Evolutionary conservation across 2,888 invertebrate genomes (phyloP).

Genomic region (Ichneumoninae sp.): DNA sequence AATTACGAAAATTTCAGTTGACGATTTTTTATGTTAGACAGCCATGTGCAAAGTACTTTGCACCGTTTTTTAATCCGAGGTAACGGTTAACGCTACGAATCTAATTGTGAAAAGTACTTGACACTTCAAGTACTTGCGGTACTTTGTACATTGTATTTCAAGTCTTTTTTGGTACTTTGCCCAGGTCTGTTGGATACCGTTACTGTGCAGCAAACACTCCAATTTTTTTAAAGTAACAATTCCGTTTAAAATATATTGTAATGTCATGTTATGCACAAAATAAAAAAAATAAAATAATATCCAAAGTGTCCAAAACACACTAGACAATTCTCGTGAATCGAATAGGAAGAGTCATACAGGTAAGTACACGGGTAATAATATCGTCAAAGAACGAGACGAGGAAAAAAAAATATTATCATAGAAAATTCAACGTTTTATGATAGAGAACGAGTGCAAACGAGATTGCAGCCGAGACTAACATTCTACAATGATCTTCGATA

Average conservation of each 20-base stretch:
- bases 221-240: constrained; percentile 25
- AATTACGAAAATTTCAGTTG: too few relatives aligned
- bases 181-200: too few relatives aligned
- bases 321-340: background rate
- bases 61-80: too few relatives aligned
- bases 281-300: constrained; percentile 6
- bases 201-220: background rate
- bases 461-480: constrained; percentile 48
- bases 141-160: too few relatives aligned
- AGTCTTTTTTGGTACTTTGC: too few relatives aligned
- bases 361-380: constrained; percentile 8
- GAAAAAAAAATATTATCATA: constrained; percentile 32
- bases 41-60: too few relatives aligned
- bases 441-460: constrained; percentile 43
- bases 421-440: constrained; percentile 65
- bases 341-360: constrained; percentile 9
- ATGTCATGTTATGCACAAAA: constrained; percentile 22
- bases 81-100: too few relatives aligned
- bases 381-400: constrained; percentile 17
- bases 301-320: background rate
- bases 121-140: too few relatives aligned
- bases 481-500: constrained; percentile 59
- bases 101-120: too few relatives aligned
- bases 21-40: too few relatives aligned
- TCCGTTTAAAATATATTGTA: constrained; percentile 38